Evolutionary conservation across 2,888 invertebrate genomes (phyloP), one percentile per base, ranked within the genome.

Genomic region (Orthonevra nobilis): DNA sequence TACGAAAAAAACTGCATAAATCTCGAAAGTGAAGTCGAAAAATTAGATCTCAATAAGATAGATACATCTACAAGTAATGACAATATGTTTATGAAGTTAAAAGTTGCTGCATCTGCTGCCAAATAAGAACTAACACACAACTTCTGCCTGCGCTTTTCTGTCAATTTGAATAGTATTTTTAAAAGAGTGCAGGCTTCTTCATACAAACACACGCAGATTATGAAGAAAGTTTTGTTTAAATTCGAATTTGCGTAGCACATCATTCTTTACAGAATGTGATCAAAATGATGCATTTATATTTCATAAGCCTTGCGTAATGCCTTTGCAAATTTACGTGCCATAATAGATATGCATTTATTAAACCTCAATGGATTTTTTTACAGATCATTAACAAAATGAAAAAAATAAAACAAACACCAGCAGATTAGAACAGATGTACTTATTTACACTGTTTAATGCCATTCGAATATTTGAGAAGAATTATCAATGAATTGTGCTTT

Each of bases 1-100:
- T 86, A 86, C 79, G 88, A 87, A 81, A 86, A 87, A 82, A 88
- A 87, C 77, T 87, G 88, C 82, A 84, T 87, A 54, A 86, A 86
- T 84, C 83, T 88, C 36, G 88, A 88, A 81, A 85, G 83, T 50
- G 88, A 87, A 81, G 85, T 88, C 73, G 88, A 88, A 75, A 88
- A 87, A 72, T 81, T 88, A 52, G 88, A 88, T 82, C 82, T 88
- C 66, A 89, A 86, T 63, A 87, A 85, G 69, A 81, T 85, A 34
- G 85, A 85, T 26, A 72, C 81, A 14, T 81, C 83, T 61, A 72
- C 83, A 56, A 86, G 82, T 75, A 84, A 85, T 81, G 84, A 86
- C 82, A 86, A 85, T 60, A 85, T 87, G 84, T 86, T 87, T 69
- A 86, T 87, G 74, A 88, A 87, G 83, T 83, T 87, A 79, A 87